Percentiles rank a stretch among this genome's conserved stretches.
These are phyloP conservation scores for Wiebesia pumilae DNA, from an alignment of 1,140 invertebrate species.

Conservation along the genomic window DNA sequence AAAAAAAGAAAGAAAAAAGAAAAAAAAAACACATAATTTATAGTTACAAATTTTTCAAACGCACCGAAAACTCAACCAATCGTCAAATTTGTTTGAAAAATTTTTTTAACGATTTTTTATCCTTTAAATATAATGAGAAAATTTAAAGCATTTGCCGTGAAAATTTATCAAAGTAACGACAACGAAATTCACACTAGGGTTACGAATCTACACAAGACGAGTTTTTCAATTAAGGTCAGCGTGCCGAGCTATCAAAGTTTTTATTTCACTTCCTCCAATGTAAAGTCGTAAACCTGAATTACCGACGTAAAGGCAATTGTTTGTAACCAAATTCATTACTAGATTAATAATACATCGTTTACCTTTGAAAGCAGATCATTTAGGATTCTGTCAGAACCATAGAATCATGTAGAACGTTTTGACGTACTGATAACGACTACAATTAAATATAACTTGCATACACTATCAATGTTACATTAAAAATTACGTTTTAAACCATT, in stretches of 20 bases:
- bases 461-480: constrained; percentile 12
- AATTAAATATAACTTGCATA: not conserved
- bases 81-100: too few species aligned
- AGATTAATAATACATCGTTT: not conserved
- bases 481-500: constrained; percentile 13
- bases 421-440: not conserved
- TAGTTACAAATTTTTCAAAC: too few species aligned
- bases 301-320: constrained; percentile 3
- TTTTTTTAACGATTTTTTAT: not conserved
- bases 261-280: constrained; percentile 18
- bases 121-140: not conserved
- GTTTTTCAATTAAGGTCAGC: constrained; percentile 45
- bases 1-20: too few species aligned
- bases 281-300: constrained; percentile 14
- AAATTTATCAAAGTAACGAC: not conserved
- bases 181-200: not conserved
- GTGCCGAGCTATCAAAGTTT: constrained; percentile 34
- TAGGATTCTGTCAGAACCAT: not conserved
- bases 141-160: not conserved
- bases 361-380: not conserved
- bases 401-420: constrained; percentile 30
- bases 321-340: not conserved
- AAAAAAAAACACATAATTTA: too few species aligned
- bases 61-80: too few species aligned
- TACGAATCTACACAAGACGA: constrained; percentile 19